Evolutionary conservation across 1,140 invertebrate genomes (phyloP).

Genomic region (Magallana ariakensis): DNA sequence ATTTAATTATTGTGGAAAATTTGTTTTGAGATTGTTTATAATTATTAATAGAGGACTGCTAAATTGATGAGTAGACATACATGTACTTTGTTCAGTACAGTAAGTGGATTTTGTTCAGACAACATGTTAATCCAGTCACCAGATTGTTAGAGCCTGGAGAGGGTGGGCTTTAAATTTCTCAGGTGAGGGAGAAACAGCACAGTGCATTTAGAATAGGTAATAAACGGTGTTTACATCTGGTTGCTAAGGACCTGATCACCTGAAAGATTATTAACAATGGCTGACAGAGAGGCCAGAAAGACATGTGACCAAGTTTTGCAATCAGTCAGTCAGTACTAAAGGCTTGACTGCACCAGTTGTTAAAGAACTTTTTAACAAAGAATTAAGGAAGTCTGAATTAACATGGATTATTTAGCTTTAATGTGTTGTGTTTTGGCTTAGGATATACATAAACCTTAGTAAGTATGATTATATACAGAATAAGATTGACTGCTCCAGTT

Average conservation of each 20-base stretch:
- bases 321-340: slow-evolving; percentile 19
- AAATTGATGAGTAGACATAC: too few species aligned
- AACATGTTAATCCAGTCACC: not conserved
- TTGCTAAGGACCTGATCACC: slow-evolving; percentile 47
- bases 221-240: slow-evolving; percentile 51
- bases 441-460: slow-evolving; percentile 14
- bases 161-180: slow-evolving; percentile 29
- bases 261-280: slow-evolving; percentile 47
- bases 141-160: not conserved
- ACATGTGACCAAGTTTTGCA: slow-evolving; percentile 42
- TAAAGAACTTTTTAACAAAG: slow-evolving; percentile 32
- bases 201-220: not conserved
- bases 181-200: not conserved
- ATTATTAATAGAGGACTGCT: too few species aligned
- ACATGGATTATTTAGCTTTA: not conserved
- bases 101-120: too few species aligned
- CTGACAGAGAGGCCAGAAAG: not conserved
- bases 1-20: too few species aligned
- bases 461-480: slow-evolving; percentile 1
- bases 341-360: slow-evolving; percentile 12
- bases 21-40: too few species aligned
- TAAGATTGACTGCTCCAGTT: too few species aligned
- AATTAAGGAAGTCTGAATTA: not conserved
- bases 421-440: slow-evolving; percentile 10
- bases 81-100: not conserved